Conservation (phyloP, 2,888 invertebrate genomes). For the Meliscaeva auricollis region DNA sequence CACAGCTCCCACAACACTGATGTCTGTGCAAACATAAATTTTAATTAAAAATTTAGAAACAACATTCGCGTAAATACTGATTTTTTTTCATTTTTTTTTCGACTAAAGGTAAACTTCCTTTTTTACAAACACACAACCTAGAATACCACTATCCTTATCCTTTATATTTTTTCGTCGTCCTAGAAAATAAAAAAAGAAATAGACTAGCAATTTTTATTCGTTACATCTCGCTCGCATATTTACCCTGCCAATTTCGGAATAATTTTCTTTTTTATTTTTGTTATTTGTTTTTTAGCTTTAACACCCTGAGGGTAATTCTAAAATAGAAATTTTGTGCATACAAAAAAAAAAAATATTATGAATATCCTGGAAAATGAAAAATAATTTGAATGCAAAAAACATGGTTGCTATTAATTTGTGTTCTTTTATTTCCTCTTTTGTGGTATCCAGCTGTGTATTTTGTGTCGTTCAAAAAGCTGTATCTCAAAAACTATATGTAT, state of each 20-base stretch:
- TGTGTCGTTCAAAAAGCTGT: slow-evolving; percentile 31
- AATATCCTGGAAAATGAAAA: slow-evolving; percentile 13
- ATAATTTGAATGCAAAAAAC: slow-evolving; percentile 40
- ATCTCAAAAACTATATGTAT: slow-evolving; percentile 3
- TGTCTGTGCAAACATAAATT: slow-evolving; percentile 71
- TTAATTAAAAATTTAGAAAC: slow-evolving; percentile 76
- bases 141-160: slow-evolving; percentile 30
- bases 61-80: slow-evolving; percentile 69
- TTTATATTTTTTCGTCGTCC: not conserved
- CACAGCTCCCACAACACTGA: slow-evolving; percentile 19
- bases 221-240: slow-evolving; percentile 43
- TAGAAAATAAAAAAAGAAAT: slow-evolving; percentile 3
- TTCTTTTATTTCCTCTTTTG: slow-evolving; percentile 28
- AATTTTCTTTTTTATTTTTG: slow-evolving; percentile 14
- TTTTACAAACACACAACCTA: not conserved
- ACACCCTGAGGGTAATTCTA: slow-evolving; percentile 51
- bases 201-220: slow-evolving; percentile 52
- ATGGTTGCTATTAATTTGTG: slow-evolving; percentile 33
- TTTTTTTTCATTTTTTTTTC: slow-evolving; percentile 17
- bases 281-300: slow-evolving; percentile 8
- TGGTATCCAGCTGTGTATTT: slow-evolving; percentile 55
- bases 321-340: not conserved
- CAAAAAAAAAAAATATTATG: slow-evolving; percentile 11
- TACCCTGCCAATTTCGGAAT: slow-evolving; percentile 50
- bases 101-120: slow-evolving; percentile 46